Conservation (phyloP, 2,113 vertebrate genomes). For the Tyrannus savana region DNA sequence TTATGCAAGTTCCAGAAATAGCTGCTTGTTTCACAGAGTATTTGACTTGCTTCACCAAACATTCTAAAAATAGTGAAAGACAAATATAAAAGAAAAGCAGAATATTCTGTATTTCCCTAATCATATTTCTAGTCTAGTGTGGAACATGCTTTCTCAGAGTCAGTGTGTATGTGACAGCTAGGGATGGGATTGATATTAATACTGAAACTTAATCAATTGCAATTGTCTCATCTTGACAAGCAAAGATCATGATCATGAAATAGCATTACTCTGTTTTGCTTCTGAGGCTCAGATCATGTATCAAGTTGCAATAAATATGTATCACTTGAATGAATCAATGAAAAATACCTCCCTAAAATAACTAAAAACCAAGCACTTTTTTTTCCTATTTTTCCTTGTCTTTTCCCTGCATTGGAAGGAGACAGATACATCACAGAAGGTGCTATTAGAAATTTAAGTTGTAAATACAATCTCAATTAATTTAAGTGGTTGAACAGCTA, state of each 20-base stretch:
- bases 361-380: fast-evolving
- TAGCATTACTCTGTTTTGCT: background rate
- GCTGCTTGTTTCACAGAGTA: background rate
- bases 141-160: background rate
- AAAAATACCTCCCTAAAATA: background rate
- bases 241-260: background rate
- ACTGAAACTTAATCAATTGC: constrained; percentile 5
- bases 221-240: background rate
- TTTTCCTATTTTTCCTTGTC: background rate
- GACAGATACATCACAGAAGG: background rate
- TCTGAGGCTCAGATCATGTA: background rate
- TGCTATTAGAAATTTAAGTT: background rate
- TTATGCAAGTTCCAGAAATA: background rate
- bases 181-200: background rate
- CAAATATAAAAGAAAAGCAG: background rate
- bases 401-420: background rate
- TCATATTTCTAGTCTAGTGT: background rate
- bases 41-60: background rate
- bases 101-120: background rate
- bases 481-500: background rate
- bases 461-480: background rate
- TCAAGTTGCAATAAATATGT: background rate
- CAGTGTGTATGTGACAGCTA: background rate
- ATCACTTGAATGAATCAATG: background rate
- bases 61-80: background rate